These are phyloP conservation scores for Anthonomus grandis DNA, from an alignment of 1,140 invertebrate genomes.

Conservation along the genomic window DNA sequence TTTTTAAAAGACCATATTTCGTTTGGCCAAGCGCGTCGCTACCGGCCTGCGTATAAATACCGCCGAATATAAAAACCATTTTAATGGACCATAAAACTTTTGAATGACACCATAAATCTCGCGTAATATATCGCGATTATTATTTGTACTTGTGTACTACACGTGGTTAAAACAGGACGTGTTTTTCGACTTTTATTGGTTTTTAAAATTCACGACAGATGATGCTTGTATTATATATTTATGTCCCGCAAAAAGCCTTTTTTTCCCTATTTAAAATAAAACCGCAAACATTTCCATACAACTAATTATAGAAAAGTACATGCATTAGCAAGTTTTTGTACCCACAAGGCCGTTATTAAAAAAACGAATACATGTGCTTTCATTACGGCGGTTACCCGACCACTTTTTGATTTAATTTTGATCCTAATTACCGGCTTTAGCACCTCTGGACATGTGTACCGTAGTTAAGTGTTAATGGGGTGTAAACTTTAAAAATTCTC, in stretches of 20 bases:
- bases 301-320: no score
- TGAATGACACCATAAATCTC: conserved; percentile 9
- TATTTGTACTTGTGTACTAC: conserved; percentile 9
- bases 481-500: conserved; percentile 2
- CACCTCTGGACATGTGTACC: not conserved
- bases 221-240: no score
- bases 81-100: conserved; percentile 6
- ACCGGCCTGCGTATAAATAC: no score
- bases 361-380: not conserved
- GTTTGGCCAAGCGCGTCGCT: no score
- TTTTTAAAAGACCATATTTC: no score
- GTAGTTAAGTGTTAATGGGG: not conserved
- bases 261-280: no score
- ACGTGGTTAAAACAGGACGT: not conserved
- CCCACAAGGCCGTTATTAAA: no score
- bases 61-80: conserved; percentile 6
- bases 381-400: not conserved
- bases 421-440: not conserved
- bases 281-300: no score
- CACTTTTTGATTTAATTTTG: not conserved
- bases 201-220: not conserved
- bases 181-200: not conserved
- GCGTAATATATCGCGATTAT: conserved; percentile 4
- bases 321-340: no score
- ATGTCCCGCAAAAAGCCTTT: no score